Evolutionary conservation across 2,113 vertebrate species (phyloP).

Genomic region (Proteles cristata): DNA sequence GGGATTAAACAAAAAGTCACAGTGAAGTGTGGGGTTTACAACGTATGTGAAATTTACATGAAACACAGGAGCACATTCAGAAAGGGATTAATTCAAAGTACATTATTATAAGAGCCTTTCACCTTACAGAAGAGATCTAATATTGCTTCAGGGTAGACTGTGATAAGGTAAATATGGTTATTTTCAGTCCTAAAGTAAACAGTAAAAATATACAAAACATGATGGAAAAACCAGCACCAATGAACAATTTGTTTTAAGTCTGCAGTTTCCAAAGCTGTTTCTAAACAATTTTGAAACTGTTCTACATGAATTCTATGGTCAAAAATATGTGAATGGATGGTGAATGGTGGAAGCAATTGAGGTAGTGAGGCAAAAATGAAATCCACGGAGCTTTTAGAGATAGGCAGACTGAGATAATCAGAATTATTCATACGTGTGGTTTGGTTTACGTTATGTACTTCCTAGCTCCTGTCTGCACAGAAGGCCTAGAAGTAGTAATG

Average conservation of each 20-base stretch:
- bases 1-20: not conserved
- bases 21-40: not conserved
- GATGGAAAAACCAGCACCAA: not conserved
- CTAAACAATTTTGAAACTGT: not conserved
- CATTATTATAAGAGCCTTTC: not conserved
- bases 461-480: not conserved
- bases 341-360: not conserved
- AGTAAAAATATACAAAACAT: not conserved
- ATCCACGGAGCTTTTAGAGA: no score
- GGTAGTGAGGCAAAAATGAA: not conserved
- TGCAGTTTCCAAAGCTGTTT: not conserved
- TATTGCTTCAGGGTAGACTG: not conserved
- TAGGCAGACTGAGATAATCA: not conserved
- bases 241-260: not conserved
- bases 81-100: not conserved
- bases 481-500: not conserved
- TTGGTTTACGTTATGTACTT: not conserved
- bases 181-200: not conserved
- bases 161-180: not conserved
- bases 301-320: not conserved
- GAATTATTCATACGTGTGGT: not conserved
- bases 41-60: not conserved
- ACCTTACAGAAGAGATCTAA: not conserved
- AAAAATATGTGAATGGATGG: not conserved
- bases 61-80: not conserved